phyloP scores from a whole-genome alignment of 1,140 invertebrate species.

The Lordiphosa collinella region DNA sequence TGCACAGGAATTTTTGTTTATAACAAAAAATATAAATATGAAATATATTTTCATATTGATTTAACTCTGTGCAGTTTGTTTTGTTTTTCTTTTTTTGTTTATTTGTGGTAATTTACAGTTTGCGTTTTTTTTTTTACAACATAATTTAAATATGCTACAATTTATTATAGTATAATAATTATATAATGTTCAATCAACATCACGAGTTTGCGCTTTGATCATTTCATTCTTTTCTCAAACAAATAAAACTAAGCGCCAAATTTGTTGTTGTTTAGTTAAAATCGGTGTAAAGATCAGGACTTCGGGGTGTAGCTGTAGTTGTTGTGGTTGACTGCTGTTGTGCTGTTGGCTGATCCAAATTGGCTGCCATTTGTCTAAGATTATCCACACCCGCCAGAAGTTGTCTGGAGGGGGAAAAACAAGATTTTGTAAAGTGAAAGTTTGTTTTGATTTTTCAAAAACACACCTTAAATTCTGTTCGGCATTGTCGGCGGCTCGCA shows the following conservation, averaged over 20 bases:
- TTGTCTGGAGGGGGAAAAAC: slow-evolving; percentile 80
- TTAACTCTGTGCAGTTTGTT: slow-evolving; percentile 11
- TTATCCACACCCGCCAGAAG: slow-evolving; percentile 85
- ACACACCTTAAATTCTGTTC: slow-evolving; percentile 84
- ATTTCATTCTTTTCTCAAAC: slow-evolving; percentile 28
- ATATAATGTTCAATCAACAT: slow-evolving; percentile 66
- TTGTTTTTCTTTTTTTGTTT: slow-evolving; percentile 15
- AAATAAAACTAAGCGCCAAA: slow-evolving; percentile 12
- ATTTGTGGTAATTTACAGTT: slow-evolving; percentile 29
- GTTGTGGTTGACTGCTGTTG: slow-evolving; percentile 36
- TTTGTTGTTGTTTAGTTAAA: slow-evolving; percentile 45
- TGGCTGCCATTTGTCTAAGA: slow-evolving; percentile 81
- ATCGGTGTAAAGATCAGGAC: slow-evolving; percentile 65
- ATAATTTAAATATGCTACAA: slow-evolving; percentile 50
- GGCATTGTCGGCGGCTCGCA: slow-evolving; percentile 83
- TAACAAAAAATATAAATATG: slow-evolving; percentile 50
- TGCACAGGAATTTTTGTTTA: slow-evolving; percentile 56
- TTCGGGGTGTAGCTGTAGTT: slow-evolving; percentile 42
- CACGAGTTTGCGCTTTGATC: slow-evolving; percentile 71
- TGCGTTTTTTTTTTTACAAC: slow-evolving; percentile 35
- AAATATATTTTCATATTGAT: slow-evolving; percentile 9
- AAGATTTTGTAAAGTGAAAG: not conserved
- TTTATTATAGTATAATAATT: slow-evolving; percentile 45
- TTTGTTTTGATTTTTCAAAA: not conserved
- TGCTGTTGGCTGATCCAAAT: slow-evolving; percentile 46